These are phyloP conservation scores for Balaenoptera acutorostrata DNA, from an alignment of 2,113 vertebrate species.

Conservation along the genomic window DNA sequence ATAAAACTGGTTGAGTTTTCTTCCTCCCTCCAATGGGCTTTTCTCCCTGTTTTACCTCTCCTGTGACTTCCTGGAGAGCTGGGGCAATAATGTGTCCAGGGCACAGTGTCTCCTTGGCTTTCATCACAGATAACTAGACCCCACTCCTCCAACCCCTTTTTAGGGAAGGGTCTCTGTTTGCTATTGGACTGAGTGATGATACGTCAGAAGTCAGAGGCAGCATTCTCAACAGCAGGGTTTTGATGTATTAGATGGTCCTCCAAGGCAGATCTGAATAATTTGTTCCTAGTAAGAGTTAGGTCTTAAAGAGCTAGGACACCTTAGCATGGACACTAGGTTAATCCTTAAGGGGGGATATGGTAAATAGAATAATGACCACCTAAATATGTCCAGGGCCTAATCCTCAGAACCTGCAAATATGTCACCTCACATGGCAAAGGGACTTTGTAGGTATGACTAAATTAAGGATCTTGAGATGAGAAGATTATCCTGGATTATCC, in stretches of 20 bases:
- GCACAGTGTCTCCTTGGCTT: background rate
- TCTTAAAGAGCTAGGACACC: background rate
- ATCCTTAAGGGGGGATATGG: background rate
- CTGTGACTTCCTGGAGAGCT: background rate
- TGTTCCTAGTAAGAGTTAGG: background rate
- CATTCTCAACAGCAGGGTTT: background rate
- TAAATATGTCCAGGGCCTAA: background rate
- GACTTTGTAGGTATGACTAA: background rate
- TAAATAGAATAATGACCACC: background rate
- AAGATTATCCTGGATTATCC: background rate
- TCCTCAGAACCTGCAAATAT: background rate
- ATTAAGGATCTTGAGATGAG: background rate
- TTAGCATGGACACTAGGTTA: background rate
- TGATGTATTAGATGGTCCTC: background rate
- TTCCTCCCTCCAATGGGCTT: background rate
- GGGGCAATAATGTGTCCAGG: background rate
- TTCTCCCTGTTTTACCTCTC: background rate
- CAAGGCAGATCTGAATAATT: background rate
- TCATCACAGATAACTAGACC: background rate
- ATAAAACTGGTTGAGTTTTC: background rate
- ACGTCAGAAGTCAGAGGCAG: background rate
- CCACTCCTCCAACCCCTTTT: background rate
- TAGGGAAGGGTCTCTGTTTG: background rate
- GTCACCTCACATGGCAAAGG: background rate
- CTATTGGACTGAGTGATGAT: background rate